Conservation (phyloP, 2,888 invertebrate genomes). For the Pollenia griseotomentosa region DNA sequence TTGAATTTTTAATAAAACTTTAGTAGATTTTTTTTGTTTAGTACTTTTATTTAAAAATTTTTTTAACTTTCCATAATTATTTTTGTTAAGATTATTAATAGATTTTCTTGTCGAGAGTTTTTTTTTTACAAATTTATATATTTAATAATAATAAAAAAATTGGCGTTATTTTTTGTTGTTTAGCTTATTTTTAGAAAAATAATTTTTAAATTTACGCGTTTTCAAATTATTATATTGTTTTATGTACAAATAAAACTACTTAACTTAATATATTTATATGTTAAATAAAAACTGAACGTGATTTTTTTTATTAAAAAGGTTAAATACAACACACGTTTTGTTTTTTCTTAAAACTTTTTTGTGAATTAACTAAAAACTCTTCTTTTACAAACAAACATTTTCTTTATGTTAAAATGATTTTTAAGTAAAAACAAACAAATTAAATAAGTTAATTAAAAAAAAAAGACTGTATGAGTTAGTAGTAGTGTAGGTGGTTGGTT, state of each 20-base stretch:
- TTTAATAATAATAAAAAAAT: constrained; percentile 56
- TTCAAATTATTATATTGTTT: constrained; percentile 31
- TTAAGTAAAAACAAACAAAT: constrained; percentile 21
- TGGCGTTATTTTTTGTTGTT: constrained; percentile 59
- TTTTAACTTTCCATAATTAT: constrained; percentile 56
- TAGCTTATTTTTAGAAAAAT: constrained; percentile 62
- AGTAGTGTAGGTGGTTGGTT: neutral
- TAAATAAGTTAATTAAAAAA: constrained; percentile 28
- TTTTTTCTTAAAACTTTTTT: constrained; percentile 4
- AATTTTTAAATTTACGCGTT: constrained; percentile 47
- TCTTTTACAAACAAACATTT: constrained; percentile 6
- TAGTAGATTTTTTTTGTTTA: neutral
- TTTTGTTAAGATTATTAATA: constrained; percentile 35
- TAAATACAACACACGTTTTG: constrained; percentile 30
- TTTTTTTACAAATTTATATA: constrained; percentile 60
- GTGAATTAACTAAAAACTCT: constrained; percentile 21
- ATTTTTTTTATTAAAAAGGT: neutral
- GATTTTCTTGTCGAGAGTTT: constrained; percentile 21
- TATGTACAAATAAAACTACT: constrained; percentile 68
- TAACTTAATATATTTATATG: constrained; percentile 16
- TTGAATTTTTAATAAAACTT: too few relatives aligned
- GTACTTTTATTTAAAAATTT: constrained; percentile 59
- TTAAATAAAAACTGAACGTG: constrained; percentile 38
- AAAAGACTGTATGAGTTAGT: constrained; percentile 14
- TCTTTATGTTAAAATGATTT: constrained; percentile 45